Evolutionary conservation across 2,797 vertebrate species (phyloP).

Genomic region (Sparidentex hasta): DNA sequence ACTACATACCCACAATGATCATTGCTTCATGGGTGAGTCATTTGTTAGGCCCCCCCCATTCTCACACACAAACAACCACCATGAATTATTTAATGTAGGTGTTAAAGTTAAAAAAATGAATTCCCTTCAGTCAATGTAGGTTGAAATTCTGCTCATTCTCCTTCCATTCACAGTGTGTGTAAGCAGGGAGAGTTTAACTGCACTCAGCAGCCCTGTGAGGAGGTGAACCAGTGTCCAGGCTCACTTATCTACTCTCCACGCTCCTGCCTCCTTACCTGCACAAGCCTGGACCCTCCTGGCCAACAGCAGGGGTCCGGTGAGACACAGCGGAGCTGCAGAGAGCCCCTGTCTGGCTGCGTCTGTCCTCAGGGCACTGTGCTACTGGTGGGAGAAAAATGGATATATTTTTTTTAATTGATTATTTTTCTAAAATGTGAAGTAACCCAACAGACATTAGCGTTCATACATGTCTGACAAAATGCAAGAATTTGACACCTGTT

Average conservation of each 20-base stretch:
- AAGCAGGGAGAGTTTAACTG: slow-evolving; percentile 87
- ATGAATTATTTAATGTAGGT: not conserved
- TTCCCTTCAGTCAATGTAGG: not conserved
- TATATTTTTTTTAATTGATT: not conserved
- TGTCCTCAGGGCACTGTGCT: slow-evolving; percentile 89
- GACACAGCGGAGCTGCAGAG: slow-evolving; percentile 77
- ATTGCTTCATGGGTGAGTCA: not conserved
- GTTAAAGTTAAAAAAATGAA: not conserved
- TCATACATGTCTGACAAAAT: not conserved
- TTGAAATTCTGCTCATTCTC: not conserved
- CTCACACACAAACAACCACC: too few species aligned
- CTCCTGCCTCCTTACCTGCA: slow-evolving; percentile 91
- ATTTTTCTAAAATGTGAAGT: not conserved
- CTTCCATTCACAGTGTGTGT: slow-evolving; percentile 83
- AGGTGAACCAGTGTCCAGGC: slow-evolving; percentile 83
- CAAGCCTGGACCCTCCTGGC: slow-evolving; percentile 73
- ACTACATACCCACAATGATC: slow-evolving; percentile 55
- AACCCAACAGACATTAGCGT: not conserved
- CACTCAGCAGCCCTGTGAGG: slow-evolving; percentile 78
- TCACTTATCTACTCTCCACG: slow-evolving; percentile 86
- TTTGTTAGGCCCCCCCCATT: too few species aligned
- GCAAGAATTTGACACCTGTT: too few species aligned
- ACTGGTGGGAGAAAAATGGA: slow-evolving; percentile 81
- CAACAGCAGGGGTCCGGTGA: slow-evolving; percentile 69
- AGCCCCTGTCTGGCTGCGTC: slow-evolving; percentile 87